These are phyloP conservation scores for Berghia stephanieae DNA, from an alignment of 1,140 invertebrate genomes.

Conservation along the genomic window DNA sequence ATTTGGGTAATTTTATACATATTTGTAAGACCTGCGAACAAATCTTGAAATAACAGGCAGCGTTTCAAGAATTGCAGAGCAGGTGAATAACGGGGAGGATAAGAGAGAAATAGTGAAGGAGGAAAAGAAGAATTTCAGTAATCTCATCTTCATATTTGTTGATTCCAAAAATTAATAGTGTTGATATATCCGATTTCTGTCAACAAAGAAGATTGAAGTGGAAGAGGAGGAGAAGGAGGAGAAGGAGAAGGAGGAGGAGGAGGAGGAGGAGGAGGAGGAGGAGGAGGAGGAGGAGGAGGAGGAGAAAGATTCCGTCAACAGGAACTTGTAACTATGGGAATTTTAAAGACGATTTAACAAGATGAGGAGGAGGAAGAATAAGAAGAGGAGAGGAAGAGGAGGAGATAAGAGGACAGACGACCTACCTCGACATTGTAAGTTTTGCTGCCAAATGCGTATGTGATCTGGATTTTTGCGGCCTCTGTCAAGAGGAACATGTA, in stretches of 20 bases:
- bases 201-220: too few species aligned
- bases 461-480: conserved; percentile 33
- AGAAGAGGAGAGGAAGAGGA: conserved; percentile 4
- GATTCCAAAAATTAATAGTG: too few species aligned
- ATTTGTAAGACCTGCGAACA: too few species aligned
- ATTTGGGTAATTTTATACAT: too few species aligned
- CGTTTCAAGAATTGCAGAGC: conserved; percentile 13
- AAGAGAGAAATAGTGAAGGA: conserved; percentile 5
- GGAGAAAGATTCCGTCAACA: not conserved
- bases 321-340: not conserved
- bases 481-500: conserved; percentile 60
- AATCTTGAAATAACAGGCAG: too few species aligned
- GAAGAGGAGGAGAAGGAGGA: not conserved
- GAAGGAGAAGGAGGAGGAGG: not conserved
- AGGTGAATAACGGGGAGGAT: not conserved
- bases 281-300: not conserved
- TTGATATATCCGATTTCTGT: too few species aligned
- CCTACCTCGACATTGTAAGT: conserved; percentile 27
- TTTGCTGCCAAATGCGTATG: conserved; percentile 8
- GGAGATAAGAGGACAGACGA: not conserved
- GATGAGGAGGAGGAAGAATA: not conserved
- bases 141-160: too few species aligned
- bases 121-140: not conserved
- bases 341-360: not conserved
- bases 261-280: conserved; percentile 5